Evolutionary conservation across 2,113 vertebrate genomes (phyloP).

Genomic region (Gracilinanus agilis): DNA sequence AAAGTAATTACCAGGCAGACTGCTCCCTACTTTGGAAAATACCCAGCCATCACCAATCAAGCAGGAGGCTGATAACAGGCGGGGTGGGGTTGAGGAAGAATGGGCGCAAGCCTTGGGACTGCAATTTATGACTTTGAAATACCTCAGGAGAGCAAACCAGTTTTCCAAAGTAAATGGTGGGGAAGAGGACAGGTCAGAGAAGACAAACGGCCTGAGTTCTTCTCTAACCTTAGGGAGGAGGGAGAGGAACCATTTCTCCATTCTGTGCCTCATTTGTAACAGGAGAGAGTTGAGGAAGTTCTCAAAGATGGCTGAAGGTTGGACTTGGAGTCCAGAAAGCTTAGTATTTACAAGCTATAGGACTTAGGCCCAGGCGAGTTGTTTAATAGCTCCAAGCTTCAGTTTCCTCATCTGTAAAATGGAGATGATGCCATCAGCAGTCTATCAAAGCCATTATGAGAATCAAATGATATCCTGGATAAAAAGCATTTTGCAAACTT

Average conservation of each 20-base stretch:
- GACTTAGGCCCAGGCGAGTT: background rate
- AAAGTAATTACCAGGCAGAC: slow-evolving; percentile 80
- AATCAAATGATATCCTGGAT: background rate
- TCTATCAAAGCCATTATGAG: background rate
- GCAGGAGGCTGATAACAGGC: slow-evolving; percentile 38
- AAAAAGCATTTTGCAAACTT: background rate
- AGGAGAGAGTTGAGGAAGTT: background rate
- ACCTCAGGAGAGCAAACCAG: background rate
- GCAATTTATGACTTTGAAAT: background rate
- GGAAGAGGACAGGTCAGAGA: background rate
- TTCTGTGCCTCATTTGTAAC: background rate
- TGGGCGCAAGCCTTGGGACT: background rate
- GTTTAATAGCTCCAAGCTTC: background rate
- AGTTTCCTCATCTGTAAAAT: background rate
- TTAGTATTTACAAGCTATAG: no score
- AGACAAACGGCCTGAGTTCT: background rate
- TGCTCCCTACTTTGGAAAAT: slow-evolving; percentile 78
- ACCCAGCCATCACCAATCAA: slow-evolving; percentile 65
- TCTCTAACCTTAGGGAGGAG: background rate
- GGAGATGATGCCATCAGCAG: background rate
- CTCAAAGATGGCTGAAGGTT: background rate
- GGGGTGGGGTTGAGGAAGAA: background rate
- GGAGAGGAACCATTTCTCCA: background rate
- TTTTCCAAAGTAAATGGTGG: background rate
- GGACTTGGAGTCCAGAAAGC: background rate